Conservation (phyloP, 1,140 invertebrate species). For the Cylas formicarius region DNA sequence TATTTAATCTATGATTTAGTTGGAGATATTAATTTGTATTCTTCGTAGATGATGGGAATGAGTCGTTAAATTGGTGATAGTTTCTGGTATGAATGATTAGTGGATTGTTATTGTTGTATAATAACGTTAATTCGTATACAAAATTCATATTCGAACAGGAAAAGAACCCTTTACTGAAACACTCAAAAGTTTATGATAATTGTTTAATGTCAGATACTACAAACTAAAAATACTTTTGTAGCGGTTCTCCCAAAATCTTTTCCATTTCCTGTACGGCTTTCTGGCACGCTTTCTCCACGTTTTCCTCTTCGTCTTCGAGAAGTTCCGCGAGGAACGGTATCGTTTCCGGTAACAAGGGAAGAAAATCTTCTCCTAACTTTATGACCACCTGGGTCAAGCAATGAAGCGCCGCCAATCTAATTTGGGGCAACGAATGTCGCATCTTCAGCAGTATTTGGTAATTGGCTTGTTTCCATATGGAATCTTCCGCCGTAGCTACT, state of each 20-base stretch:
- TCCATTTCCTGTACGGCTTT: constrained; percentile 70
- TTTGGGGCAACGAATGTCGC: constrained; percentile 59
- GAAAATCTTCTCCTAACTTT: constrained; percentile 74
- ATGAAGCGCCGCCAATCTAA: constrained; percentile 54
- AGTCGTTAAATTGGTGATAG: too few relatives aligned
- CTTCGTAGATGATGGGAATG: too few relatives aligned
- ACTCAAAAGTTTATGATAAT: too few relatives aligned
- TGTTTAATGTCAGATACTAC: too few relatives aligned
- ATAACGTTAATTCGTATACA: too few relatives aligned
- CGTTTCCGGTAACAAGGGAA: constrained; percentile 72
- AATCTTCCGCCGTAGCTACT: constrained; percentile 73
- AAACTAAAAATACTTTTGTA: constrained; percentile 72
- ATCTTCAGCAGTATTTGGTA: constrained; percentile 86
- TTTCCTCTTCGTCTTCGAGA: constrained; percentile 73
- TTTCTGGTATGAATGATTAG: too few relatives aligned
- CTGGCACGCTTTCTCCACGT: constrained; percentile 67
- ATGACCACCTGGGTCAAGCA: constrained; percentile 62
- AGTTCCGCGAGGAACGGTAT: constrained; percentile 78
- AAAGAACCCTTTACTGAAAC: too few relatives aligned
- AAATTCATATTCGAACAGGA: too few relatives aligned
- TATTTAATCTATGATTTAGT: too few relatives aligned
- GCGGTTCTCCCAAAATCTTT: constrained; percentile 71
- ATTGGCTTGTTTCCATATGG: constrained; percentile 80
- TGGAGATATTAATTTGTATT: too few relatives aligned
- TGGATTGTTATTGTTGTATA: too few relatives aligned